Conservation (phyloP, 2,888 invertebrate genomes). For the Tenthredo livida region DNA sequence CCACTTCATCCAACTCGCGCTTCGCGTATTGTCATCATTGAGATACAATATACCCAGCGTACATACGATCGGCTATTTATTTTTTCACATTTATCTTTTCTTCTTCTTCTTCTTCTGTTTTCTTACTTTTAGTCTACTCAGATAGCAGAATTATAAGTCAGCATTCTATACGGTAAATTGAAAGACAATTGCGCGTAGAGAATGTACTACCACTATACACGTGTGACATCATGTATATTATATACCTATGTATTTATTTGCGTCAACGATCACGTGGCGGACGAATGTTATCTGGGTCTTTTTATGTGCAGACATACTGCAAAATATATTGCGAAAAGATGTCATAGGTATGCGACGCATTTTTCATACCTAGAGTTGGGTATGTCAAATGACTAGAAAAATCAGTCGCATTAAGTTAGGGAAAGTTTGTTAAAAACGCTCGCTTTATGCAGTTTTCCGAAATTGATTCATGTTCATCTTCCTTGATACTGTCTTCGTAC, state of each 20-base stretch:
- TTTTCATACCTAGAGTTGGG: neutral
- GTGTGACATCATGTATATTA: neutral
- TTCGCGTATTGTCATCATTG: neutral
- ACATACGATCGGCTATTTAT: neutral
- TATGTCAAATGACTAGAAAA: neutral
- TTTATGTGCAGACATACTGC: neutral
- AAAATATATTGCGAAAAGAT: neutral
- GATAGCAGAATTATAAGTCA: neutral
- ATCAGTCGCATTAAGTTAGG: neutral
- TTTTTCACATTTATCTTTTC: neutral
- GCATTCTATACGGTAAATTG: neutral
- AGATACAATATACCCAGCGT: neutral
- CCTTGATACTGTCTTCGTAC: neutral
- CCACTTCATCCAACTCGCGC: neutral
- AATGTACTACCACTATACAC: neutral
- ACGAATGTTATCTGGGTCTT: neutral
- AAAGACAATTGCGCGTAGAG: neutral
- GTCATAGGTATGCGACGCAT: neutral
- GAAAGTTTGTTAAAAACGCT: neutral
- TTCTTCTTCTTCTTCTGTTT: neutral
- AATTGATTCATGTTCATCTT: neutral
- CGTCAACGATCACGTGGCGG: neutral
- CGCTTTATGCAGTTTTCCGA: neutral
- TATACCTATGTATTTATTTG: neutral
- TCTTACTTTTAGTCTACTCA: neutral